Evolutionary conservation across 2,113 vertebrate genomes (phyloP).

Genomic region (Oceanites oceanicus): DNA sequence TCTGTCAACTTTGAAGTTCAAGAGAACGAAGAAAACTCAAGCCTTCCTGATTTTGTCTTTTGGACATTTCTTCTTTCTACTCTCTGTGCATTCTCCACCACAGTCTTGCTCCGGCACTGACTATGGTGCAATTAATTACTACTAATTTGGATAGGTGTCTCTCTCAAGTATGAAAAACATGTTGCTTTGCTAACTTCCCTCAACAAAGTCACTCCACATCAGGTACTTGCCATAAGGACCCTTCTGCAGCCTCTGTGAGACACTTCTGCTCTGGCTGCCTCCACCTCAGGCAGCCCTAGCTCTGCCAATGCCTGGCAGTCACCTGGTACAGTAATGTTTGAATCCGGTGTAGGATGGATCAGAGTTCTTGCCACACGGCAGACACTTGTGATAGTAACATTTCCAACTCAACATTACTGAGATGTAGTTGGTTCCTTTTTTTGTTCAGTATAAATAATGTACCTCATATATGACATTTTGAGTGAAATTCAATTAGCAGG

Average conservation of each 20-base stretch:
- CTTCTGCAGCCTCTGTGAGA: background rate
- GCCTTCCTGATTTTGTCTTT: background rate
- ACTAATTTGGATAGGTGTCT: background rate
- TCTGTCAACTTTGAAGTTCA: background rate
- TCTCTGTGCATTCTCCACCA: background rate
- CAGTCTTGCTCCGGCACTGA: background rate
- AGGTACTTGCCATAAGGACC: background rate
- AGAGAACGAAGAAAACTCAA: background rate
- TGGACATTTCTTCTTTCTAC: background rate
- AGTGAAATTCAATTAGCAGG: background rate
- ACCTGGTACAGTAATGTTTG: background rate
- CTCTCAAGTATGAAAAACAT: background rate
- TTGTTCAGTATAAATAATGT: background rate
- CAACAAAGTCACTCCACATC: background rate
- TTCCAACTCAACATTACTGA: background rate
- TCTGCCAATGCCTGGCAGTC: background rate
- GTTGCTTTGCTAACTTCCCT: background rate
- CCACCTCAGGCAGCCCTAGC: background rate
- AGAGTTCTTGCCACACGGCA: background rate
- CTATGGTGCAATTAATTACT: background rate
- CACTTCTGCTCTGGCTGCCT: background rate
- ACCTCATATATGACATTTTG: background rate
- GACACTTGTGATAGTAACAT: background rate
- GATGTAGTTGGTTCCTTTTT: background rate
- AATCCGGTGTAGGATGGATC: accelerated